Percentiles rank a stretch among this genome's conserved stretches.
Conservation (phyloP, 1,140 invertebrate species). For the Hyposmocoma kahamanoa region DNA sequence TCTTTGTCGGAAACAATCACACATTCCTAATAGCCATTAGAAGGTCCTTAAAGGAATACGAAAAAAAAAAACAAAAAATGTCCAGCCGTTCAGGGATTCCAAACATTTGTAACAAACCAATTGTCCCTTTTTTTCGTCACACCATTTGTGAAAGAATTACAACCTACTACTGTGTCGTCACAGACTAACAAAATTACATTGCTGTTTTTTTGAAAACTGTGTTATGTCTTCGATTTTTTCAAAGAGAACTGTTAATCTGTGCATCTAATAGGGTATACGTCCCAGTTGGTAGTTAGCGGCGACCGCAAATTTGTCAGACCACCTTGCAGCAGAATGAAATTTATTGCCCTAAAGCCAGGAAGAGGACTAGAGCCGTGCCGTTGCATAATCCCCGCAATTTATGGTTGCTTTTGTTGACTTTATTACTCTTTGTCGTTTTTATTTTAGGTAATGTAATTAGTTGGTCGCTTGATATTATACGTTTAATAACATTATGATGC, state of each 20-base stretch:
- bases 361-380: slow-evolving; percentile 57
- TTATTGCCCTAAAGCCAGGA: slow-evolving; percentile 57
- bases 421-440: slow-evolving; percentile 36
- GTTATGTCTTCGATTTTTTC: no score
- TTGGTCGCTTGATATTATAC: slow-evolving; percentile 11
- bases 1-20: slow-evolving; percentile 49
- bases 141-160: no score
- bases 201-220: no score
- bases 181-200: no score
- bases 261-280: slow-evolving; percentile 41
- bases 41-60: slow-evolving; percentile 47
- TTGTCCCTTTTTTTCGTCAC: slow-evolving; percentile 4
- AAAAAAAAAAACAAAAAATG: slow-evolving; percentile 39
- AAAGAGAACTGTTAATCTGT: slow-evolving; percentile 24
- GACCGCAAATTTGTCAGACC: slow-evolving; percentile 70
- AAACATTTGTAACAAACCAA: slow-evolving; percentile 29
- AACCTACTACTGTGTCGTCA: no score
- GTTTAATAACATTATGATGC: no score
- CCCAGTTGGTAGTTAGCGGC: slow-evolving; percentile 46
- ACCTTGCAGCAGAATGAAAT: slow-evolving; percentile 64
- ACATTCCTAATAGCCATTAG: no score
- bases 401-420: slow-evolving; percentile 52
- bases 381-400: slow-evolving; percentile 66
- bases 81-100: slow-evolving; percentile 32
- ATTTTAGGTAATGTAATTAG: slow-evolving; percentile 18